A percentile compares a stretch with the other conserved stretches of the same genome.
Conservation (phyloP, 2,113 vertebrate genomes). For the Halcyon malimbica region DNA sequence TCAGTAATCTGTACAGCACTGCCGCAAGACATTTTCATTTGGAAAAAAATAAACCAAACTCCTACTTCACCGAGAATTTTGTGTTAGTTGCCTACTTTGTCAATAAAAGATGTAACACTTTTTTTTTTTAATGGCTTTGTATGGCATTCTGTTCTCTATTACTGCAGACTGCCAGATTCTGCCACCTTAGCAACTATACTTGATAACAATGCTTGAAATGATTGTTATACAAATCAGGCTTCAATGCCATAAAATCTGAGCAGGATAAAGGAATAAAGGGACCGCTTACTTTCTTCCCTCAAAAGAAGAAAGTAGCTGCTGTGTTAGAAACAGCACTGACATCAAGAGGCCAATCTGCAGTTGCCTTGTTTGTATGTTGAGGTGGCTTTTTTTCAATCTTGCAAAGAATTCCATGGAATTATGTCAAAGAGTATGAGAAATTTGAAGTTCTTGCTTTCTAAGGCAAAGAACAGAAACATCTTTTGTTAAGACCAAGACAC, state of each 20-base stretch:
- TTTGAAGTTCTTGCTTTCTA: not conserved
- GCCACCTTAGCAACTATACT: not conserved
- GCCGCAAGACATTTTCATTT: not conserved
- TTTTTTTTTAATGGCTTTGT: not conserved
- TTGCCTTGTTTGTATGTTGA: not conserved
- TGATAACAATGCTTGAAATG: not conserved
- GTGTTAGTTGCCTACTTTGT: not conserved
- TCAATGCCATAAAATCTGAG: not conserved
- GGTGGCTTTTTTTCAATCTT: not conserved
- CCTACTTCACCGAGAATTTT: not conserved
- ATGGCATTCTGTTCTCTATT: not conserved
- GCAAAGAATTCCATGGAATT: not conserved
- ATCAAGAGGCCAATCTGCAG: not conserved
- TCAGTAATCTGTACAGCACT: not conserved
- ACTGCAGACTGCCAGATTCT: not conserved
- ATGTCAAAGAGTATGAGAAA: not conserved
- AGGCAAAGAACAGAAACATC: not conserved
- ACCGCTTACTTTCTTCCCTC: not conserved
- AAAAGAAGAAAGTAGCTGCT: not conserved
- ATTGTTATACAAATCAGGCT: not conserved
- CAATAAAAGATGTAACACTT: not conserved
- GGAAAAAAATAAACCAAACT: not conserved
- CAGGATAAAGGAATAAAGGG: not conserved
- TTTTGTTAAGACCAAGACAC: not conserved
- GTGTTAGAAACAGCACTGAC: not conserved